phyloP scores from a whole-genome alignment of 2,888 invertebrate species.

The Dryadula phaetusa region DNA sequence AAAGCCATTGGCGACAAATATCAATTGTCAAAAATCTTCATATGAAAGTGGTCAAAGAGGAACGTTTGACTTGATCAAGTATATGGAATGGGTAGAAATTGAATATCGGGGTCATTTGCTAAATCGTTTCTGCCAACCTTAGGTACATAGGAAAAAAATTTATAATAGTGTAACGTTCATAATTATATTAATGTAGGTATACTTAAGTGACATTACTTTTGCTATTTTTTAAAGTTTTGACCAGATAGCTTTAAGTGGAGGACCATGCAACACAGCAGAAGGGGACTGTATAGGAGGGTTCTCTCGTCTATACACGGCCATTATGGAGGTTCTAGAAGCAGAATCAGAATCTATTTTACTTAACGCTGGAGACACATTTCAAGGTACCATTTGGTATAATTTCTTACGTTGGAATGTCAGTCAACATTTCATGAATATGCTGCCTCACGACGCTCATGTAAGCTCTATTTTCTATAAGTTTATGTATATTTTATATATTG shows the following conservation, averaged over 20 bases:
- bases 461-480: slow-evolving; percentile 54
- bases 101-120: too few relatives aligned
- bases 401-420: slow-evolving; percentile 89
- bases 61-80: too few relatives aligned
- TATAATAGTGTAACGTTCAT: too few relatives aligned
- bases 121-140: too few relatives aligned
- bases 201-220: not conserved
- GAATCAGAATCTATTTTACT: slow-evolving; percentile 87
- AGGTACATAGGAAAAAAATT: too few relatives aligned
- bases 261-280: slow-evolving; percentile 77
- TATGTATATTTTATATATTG: slow-evolving; percentile 11
- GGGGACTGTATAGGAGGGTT: slow-evolving; percentile 88
- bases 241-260: slow-evolving; percentile 80
- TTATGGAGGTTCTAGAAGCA: slow-evolving; percentile 69
- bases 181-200: too few relatives aligned
- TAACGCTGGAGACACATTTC: slow-evolving; percentile 88
- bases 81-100: too few relatives aligned
- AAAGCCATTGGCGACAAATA: too few relatives aligned
- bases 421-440: slow-evolving; percentile 88
- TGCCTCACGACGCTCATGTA: slow-evolving; percentile 92
- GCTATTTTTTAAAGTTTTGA: slow-evolving; percentile 80
- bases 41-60: too few relatives aligned
- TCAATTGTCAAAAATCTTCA: too few relatives aligned
- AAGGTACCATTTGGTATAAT: slow-evolving; percentile 90
- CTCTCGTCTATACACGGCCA: slow-evolving; percentile 86